phyloP scores from a whole-genome alignment of 2,888 invertebrate species.

The Phortica okadai region DNA sequence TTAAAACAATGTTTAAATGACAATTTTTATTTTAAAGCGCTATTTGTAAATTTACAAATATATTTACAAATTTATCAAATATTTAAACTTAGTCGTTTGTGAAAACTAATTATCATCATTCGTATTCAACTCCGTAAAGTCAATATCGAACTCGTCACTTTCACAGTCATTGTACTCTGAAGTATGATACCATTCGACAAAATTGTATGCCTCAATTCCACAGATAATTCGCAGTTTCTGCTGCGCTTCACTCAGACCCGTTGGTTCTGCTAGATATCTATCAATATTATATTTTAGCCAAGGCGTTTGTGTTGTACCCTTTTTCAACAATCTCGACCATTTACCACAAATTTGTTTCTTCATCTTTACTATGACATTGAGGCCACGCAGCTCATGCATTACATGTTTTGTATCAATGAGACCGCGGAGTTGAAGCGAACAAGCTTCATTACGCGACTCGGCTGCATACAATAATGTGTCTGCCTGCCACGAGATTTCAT shows the following conservation, averaged over 20 bases:
- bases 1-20: too few species aligned
- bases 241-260: neutral
- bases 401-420: neutral
- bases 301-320: neutral
- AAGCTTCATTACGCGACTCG: neutral
- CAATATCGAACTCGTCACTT: neutral
- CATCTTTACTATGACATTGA: neutral
- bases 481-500: neutral
- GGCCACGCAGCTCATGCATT: neutral
- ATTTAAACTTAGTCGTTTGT: neutral
- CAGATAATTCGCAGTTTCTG: neutral
- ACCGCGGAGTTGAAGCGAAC: neutral
- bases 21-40: neutral
- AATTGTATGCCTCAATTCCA: neutral
- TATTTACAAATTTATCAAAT: neutral
- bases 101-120: neutral
- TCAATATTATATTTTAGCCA: conserved; percentile 2
- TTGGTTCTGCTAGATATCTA: neutral
- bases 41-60: neutral
- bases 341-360: neutral
- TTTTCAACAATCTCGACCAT: neutral
- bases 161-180: neutral
- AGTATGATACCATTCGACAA: neutral
- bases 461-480: neutral
- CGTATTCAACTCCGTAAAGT: neutral